Evolutionary conservation across 2,113 vertebrate genomes (phyloP).

Genomic region (Zosterops hypoxanthus): DNA sequence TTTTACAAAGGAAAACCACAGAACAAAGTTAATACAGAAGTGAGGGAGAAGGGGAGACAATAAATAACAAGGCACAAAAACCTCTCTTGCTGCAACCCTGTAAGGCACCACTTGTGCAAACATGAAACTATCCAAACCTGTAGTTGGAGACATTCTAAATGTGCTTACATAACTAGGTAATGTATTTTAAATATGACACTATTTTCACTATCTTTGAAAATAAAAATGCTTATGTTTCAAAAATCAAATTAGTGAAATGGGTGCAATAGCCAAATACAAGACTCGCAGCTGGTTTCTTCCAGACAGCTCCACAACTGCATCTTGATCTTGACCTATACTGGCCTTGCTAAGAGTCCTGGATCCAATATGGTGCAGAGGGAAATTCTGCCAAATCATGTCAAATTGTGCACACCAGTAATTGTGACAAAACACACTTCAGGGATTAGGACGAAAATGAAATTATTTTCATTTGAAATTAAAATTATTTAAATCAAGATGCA

Average conservation of each 20-base stretch:
- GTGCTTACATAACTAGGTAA: not conserved
- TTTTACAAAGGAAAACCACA: constrained; percentile 29
- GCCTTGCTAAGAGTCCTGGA: not conserved
- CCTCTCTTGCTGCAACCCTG: constrained; percentile 14
- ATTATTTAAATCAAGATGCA: not conserved
- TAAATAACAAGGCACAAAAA: constrained; percentile 66
- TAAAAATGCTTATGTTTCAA: not conserved
- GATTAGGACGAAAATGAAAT: not conserved
- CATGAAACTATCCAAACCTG: not conserved
- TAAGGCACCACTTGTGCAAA: constrained; percentile 59
- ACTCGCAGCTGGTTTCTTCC: not conserved
- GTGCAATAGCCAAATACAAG: not conserved
- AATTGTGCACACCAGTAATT: not conserved
- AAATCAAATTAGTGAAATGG: not conserved
- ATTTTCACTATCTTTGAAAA: not conserved
- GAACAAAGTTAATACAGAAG: not conserved
- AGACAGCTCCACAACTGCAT: not conserved
- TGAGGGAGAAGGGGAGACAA: constrained; percentile 1
- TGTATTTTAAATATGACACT: constrained; percentile 7
- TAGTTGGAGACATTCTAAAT: not conserved
- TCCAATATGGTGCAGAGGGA: constrained; percentile 19
- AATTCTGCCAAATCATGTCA: not conserved
- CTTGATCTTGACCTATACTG: not conserved
- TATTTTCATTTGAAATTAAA: not conserved
- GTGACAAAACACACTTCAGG: constrained; percentile 10